phyloP scores from a whole-genome alignment of 37 sponge, comb jelly and placozoan species.

The Haliclona indistincta region DNA sequence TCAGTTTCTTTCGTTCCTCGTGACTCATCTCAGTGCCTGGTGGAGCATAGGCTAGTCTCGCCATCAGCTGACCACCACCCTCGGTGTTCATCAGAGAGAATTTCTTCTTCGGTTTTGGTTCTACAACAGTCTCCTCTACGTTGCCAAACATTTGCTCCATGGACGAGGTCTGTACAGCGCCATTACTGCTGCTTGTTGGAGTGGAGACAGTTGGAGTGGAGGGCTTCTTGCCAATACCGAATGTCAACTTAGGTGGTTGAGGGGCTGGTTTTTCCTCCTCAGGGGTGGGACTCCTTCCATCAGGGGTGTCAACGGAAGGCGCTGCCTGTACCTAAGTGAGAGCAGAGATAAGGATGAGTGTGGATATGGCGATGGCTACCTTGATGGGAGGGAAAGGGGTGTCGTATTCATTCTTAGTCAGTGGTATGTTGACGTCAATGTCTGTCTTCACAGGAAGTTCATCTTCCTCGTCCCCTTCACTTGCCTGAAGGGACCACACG shows the following conservation, averaged over 20 bases:
- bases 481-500: background rate
- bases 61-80: slow-evolving; percentile 55
- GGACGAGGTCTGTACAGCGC: background rate
- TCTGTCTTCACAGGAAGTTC: slow-evolving; percentile 31
- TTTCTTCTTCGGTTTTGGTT: slow-evolving; percentile 64
- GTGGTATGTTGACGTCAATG: slow-evolving; percentile 50
- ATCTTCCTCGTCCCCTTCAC: slow-evolving; percentile 36
- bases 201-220: no score
- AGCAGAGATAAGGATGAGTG: background rate
- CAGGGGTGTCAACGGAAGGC: slow-evolving; percentile 33
- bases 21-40: slow-evolving; percentile 33
- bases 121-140: slow-evolving; percentile 54
- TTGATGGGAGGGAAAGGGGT: slow-evolving; percentile 22
- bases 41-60: background rate
- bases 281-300: slow-evolving; percentile 6
- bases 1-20: slow-evolving; percentile 89
- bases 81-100: slow-evolving; percentile 66
- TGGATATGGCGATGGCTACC: no score
- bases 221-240: slow-evolving; percentile 39
- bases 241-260: slow-evolving; percentile 53
- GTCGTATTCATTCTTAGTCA: slow-evolving; percentile 47
- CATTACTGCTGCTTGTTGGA: background rate
- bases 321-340: slow-evolving; percentile 62
- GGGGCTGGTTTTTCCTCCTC: slow-evolving; percentile 22
- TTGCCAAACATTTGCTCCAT: slow-evolving; percentile 53